These are phyloP conservation scores for Beroe forskalii DNA, from an alignment of 37 sponge, comb jelly and placozoan genomes.

Conservation along the genomic window DNA sequence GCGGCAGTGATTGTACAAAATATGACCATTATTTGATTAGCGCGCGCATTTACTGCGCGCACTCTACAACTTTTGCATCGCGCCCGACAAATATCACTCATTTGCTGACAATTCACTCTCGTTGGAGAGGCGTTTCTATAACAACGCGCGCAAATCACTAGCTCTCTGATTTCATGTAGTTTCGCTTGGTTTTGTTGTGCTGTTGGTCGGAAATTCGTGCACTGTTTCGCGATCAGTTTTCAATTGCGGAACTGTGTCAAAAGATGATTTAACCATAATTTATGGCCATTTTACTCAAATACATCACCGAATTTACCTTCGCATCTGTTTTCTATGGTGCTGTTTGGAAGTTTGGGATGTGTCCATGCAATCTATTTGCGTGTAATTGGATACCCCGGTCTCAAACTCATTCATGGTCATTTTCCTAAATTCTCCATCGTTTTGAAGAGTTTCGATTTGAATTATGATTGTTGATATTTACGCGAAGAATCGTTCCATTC, in stretches of 20 bases:
- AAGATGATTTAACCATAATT: not conserved
- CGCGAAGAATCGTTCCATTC: no score
- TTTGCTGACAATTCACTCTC: constrained; percentile 40
- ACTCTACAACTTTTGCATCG: constrained; percentile 13
- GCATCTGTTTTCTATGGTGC: no score
- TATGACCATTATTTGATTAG: no score
- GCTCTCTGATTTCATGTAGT: not conserved
- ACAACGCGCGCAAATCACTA: constrained; percentile 47
- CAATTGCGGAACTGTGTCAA: not conserved
- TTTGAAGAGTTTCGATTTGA: no score
- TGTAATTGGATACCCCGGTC: no score
- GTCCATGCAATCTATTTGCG: no score
- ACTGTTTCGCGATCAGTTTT: not conserved
- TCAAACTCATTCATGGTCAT: no score
- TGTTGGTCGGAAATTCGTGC: not conserved
- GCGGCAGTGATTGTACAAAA: no score
- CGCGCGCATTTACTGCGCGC: not conserved
- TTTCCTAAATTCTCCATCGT: no score
- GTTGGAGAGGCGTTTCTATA: not conserved
- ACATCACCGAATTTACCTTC: no score
- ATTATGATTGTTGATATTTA: no score
- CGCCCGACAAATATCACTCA: not conserved
- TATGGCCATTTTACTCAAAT: not conserved
- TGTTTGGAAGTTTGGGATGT: no score
- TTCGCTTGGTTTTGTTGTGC: not conserved